A percentile compares a stretch with the other conserved stretches of the same genome.
These are phyloP conservation scores for Epistrophe grossulariae DNA, from an alignment of 2,888 invertebrate genomes.

Conservation along the genomic window DNA sequence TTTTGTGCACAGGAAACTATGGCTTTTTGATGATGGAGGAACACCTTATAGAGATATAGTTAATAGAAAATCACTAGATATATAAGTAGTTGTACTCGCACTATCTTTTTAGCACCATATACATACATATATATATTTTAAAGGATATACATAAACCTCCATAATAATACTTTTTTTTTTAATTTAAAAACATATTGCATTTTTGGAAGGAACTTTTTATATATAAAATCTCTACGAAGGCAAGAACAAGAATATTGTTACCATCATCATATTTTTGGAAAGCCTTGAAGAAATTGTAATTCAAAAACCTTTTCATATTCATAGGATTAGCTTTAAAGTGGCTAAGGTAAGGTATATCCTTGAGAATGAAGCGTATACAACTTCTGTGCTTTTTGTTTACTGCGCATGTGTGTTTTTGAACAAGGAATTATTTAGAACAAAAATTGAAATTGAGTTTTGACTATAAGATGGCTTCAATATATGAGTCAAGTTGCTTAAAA, in stretches of 20 bases:
- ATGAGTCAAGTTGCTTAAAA: not conserved
- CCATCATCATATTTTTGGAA: conserved; percentile 4
- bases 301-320: conserved; percentile 50
- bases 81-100: not conserved
- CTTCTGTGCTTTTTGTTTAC: not conserved
- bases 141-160: conserved; percentile 23
- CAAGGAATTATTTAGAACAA: not conserved
- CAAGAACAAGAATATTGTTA: not conserved
- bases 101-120: conserved; percentile 16
- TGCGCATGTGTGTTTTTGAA: conserved; percentile 23
- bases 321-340: conserved; percentile 34
- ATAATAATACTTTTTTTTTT: conserved; percentile 48
- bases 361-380: conserved; percentile 1
- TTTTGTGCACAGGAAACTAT: conserved; percentile 15
- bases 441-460: not conserved
- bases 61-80: conserved; percentile 1
- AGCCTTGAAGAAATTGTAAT: conserved; percentile 45
- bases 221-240: not conserved
- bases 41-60: not conserved
- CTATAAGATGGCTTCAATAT: not conserved
- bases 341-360: conserved; percentile 37
- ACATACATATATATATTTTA: not conserved
- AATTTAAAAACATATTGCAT: conserved; percentile 41
- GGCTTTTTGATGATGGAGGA: conserved; percentile 14
- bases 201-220: not conserved